These are phyloP conservation scores for Sander vitreus DNA, from an alignment of 2,113 vertebrate species.

Conservation along the genomic window DNA sequence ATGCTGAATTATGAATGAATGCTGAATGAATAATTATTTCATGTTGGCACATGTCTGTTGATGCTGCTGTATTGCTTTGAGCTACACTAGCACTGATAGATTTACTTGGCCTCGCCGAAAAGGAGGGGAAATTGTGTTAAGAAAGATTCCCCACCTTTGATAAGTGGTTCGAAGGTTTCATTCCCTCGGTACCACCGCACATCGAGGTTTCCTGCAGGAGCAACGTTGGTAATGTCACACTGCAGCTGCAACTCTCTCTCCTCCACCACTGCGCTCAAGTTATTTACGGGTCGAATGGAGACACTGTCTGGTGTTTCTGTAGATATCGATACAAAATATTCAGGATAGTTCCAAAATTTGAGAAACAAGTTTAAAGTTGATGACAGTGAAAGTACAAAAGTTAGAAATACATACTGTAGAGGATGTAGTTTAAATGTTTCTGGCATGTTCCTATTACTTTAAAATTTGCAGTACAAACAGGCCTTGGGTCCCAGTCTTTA, in stretches of 20 bases:
- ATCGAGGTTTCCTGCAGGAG: slow-evolving; percentile 65
- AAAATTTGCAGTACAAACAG: slow-evolving; percentile 49
- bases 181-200: slow-evolving; percentile 74
- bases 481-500: slow-evolving; percentile 62
- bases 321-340: slow-evolving; percentile 6
- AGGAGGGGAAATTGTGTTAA: neutral
- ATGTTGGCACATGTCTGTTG: neutral
- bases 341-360: neutral
- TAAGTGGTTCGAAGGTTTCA: neutral
- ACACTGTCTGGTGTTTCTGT: slow-evolving; percentile 77
- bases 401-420: slow-evolving; percentile 80
- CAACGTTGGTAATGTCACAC: slow-evolving; percentile 75
- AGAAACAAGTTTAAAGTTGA: neutral
- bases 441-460: rapidly evolving
- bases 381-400: neutral
- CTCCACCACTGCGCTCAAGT: slow-evolving; percentile 47
- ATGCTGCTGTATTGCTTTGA: neutral
- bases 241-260: slow-evolving; percentile 55
- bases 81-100: neutral
- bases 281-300: slow-evolving; percentile 25
- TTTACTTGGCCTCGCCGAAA: neutral
- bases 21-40: neutral
- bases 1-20: neutral
- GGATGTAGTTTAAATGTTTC: slow-evolving; percentile 42
- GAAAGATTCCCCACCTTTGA: slow-evolving; percentile 33